These are phyloP conservation scores for Eurosta solidaginis DNA, from an alignment of 1,140 invertebrate species.

Conservation along the genomic window DNA sequence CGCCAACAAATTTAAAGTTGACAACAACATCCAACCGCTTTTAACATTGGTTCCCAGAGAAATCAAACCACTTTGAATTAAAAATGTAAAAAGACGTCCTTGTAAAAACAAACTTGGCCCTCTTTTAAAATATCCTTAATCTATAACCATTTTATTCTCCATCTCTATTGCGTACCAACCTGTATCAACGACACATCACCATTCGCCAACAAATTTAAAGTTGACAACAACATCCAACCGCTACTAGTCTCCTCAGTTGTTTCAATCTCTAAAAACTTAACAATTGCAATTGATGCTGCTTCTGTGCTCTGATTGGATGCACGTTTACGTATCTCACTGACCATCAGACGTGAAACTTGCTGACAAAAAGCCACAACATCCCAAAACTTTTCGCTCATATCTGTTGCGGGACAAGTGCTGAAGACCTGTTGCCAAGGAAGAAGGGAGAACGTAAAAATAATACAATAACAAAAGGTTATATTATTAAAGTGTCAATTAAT, in stretches of 20 bases:
- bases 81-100: too few species aligned
- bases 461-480: neutral
- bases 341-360: conserved; percentile 93
- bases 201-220: conserved; percentile 87
- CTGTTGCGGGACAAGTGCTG: conserved; percentile 83
- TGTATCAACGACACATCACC: conserved; percentile 80
- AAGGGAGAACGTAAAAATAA: neutral
- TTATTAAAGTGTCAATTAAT: conserved; percentile 35
- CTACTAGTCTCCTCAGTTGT: conserved; percentile 90
- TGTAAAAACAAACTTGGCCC: too few species aligned
- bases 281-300: conserved; percentile 92
- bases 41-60: too few species aligned
- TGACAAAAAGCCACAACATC: conserved; percentile 92
- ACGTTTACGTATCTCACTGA: conserved; percentile 88
- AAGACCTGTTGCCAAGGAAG: conserved; percentile 78
- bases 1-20: conserved; percentile 86
- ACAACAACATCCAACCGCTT: conserved; percentile 96
- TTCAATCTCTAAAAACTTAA: conserved; percentile 93
- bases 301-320: conserved; percentile 96
- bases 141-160: too few species aligned
- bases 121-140: too few species aligned
- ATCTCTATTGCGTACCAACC: conserved; percentile 61
- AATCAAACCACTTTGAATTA: too few species aligned
- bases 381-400: conserved; percentile 95
- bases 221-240: conserved; percentile 94